These are phyloP conservation scores for Cosmia pyralina DNA, from an alignment of 2,888 invertebrate genomes.

Conservation along the genomic window DNA sequence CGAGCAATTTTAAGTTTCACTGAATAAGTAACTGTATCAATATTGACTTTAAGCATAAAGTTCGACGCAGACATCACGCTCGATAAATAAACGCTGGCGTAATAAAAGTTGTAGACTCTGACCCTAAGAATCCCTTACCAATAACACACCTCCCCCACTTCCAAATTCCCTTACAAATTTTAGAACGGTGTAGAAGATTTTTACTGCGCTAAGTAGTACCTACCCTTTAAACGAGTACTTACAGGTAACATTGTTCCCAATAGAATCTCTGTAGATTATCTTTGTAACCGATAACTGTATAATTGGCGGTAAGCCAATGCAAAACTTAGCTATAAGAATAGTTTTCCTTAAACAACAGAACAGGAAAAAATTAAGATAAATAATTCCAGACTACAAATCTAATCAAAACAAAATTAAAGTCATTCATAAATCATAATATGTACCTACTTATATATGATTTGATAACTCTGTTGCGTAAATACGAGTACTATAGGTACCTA, in stretches of 20 bases:
- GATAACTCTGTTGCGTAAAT: slow-evolving; percentile 11
- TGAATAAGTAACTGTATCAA: too few relatives aligned
- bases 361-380: slow-evolving; percentile 28
- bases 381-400: not conserved
- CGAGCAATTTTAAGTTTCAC: too few relatives aligned
- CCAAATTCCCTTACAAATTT: too few relatives aligned
- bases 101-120: too few relatives aligned
- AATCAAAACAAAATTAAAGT: slow-evolving; percentile 18
- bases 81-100: too few relatives aligned
- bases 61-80: too few relatives aligned
- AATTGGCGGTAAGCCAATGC: slow-evolving; percentile 29
- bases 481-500: not conserved
- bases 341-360: slow-evolving; percentile 14
- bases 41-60: too few relatives aligned
- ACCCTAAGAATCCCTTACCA: not conserved
- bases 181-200: too few relatives aligned
- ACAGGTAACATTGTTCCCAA: too few relatives aligned
- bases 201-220: too few relatives aligned
- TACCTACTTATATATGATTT: slow-evolving; percentile 13
- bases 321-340: slow-evolving; percentile 21
- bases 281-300: not conserved
- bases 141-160: not conserved
- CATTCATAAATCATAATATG: slow-evolving; percentile 4
- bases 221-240: too few relatives aligned
- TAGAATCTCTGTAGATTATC: not conserved